These are phyloP conservation scores for Florisuga fusca DNA, from an alignment of 2,797 vertebrate genomes.

Conservation along the genomic window DNA sequence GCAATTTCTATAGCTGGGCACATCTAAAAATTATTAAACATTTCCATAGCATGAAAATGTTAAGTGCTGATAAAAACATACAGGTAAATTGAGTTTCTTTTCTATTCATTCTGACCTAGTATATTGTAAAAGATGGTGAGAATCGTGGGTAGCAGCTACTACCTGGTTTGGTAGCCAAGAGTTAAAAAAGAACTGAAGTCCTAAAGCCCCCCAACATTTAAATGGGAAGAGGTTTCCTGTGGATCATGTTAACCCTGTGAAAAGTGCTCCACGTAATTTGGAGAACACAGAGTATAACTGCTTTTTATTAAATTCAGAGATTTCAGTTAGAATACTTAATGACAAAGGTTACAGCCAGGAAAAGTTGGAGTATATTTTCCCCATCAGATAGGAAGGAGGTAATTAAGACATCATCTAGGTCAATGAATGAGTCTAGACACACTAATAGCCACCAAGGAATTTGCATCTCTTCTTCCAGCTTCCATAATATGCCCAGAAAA, in stretches of 20 bases:
- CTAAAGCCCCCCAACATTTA: neutral
- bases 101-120: neutral
- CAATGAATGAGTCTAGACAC: constrained; percentile 69
- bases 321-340: neutral
- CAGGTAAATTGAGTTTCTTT: neutral
- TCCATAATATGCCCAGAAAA: constrained; percentile 36
- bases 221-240: neutral
- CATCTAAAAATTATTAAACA: neutral
- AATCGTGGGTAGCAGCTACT: neutral
- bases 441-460: constrained; percentile 41
- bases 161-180: neutral
- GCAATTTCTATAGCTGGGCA: neutral
- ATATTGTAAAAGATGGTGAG: neutral
- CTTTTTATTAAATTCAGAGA: neutral
- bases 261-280: neutral
- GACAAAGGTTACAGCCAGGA: neutral
- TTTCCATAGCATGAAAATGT: neutral
- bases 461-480: constrained; percentile 11
- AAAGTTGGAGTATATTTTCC: constrained; percentile 9
- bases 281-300: neutral
- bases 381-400: constrained; percentile 23
- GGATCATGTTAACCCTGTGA: neutral
- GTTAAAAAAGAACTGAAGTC: neutral
- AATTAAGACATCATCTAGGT: constrained; percentile 63
- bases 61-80: neutral